phyloP scores from a whole-genome alignment of 2,888 invertebrate species.

The Metellina segmentata region DNA sequence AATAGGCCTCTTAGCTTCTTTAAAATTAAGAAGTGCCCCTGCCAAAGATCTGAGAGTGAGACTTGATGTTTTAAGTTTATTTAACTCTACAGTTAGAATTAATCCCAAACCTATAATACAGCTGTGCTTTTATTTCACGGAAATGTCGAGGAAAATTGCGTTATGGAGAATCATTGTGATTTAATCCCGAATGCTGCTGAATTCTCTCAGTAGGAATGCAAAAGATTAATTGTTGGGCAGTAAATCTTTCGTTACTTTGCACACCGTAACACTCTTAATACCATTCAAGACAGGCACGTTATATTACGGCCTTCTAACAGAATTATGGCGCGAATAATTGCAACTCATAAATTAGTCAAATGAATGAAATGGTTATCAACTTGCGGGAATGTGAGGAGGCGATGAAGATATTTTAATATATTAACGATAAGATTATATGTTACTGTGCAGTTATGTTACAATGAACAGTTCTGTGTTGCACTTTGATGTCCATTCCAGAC shows the following conservation, averaged over 20 bases:
- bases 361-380: constrained; percentile 34
- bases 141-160: too few species aligned
- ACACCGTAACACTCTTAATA: not conserved
- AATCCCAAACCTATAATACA: too few species aligned
- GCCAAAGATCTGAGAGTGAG: too few species aligned
- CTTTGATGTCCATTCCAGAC: too few species aligned
- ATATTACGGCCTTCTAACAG: constrained; percentile 11
- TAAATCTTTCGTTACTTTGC: constrained; percentile 16
- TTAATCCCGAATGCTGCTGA: constrained; percentile 10
- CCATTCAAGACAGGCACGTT: not conserved
- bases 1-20: too few species aligned
- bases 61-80: too few species aligned
- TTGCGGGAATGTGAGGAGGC: not conserved
- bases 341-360: constrained; percentile 37
- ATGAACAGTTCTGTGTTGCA: too few species aligned
- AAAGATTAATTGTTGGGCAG: constrained; percentile 15
- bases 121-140: too few species aligned
- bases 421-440: not conserved
- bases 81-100: too few species aligned
- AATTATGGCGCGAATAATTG: constrained; percentile 45
- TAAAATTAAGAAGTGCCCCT: too few species aligned
- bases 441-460: too few species aligned
- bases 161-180: constrained; percentile 14
- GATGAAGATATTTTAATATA: constrained; percentile 1
- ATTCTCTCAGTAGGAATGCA: not conserved